These are phyloP conservation scores for Rhabdomys pumilio DNA, from an alignment of 2,797 vertebrate species.

Conservation along the genomic window DNA sequence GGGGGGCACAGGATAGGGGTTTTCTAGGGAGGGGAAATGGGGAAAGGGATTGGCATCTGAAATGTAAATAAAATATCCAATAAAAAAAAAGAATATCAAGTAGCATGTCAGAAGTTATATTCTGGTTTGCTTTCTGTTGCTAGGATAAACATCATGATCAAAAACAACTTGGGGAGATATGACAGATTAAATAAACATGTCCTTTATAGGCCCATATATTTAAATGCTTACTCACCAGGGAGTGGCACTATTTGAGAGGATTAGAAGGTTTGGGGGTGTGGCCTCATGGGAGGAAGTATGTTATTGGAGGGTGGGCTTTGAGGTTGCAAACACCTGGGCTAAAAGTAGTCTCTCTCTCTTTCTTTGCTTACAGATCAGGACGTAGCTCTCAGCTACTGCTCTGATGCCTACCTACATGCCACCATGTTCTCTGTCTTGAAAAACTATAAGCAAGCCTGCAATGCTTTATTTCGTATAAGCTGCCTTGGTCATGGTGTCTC, in stretches of 20 bases:
- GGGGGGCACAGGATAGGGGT: too few species aligned
- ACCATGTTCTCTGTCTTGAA: background rate
- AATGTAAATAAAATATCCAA: too few species aligned
- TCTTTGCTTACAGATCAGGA: background rate
- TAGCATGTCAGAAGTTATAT: background rate
- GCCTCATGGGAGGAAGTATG: background rate
- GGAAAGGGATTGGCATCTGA: too few species aligned
- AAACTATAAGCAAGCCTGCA: background rate
- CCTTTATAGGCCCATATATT: background rate
- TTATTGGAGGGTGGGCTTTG: background rate
- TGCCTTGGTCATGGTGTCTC: background rate
- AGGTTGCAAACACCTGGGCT: background rate
- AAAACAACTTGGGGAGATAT: background rate
- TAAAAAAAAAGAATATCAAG: background rate
- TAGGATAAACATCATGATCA: background rate
- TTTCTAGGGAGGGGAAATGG: too few species aligned
- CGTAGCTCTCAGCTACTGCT: background rate
- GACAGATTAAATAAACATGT: background rate
- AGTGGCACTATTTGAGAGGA: background rate
- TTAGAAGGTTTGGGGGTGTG: background rate
- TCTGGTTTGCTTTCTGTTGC: background rate
- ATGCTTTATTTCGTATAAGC: background rate
- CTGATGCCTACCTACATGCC: background rate
- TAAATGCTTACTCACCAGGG: background rate
- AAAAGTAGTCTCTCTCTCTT: background rate